These are phyloP conservation scores for Hoplodrina blanda DNA, from an alignment of 2,888 invertebrate species.

Conservation along the genomic window DNA sequence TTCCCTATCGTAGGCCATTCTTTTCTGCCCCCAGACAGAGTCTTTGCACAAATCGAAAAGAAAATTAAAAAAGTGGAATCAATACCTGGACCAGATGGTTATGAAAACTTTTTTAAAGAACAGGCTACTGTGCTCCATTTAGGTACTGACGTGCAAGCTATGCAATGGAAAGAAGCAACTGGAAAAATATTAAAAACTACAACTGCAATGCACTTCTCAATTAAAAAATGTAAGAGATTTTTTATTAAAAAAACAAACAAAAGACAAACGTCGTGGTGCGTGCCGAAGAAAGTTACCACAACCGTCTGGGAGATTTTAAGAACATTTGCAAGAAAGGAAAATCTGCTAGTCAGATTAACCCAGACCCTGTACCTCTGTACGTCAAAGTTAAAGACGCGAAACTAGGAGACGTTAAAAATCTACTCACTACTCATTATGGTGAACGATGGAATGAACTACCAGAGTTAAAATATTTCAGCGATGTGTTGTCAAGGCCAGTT, in stretches of 20 bases:
- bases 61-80: no score
- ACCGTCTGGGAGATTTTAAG: conserved; percentile 31
- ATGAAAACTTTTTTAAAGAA: no score
- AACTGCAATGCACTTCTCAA: no score
- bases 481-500: conserved; percentile 42
- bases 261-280: no score
- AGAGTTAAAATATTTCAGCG: conserved; percentile 42
- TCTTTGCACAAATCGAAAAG: no score
- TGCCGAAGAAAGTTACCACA: conserved; percentile 41
- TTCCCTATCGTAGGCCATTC: conserved; percentile 61
- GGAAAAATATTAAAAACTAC: no score
- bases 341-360: conserved; percentile 44
- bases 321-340: conserved; percentile 49
- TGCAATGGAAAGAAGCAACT: no score
- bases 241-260: no score
- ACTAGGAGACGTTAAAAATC: conserved; percentile 41
- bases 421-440: conserved; percentile 29
- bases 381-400: conserved; percentile 43
- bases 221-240: no score
- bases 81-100: no score
- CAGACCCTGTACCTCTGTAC: conserved; percentile 33
- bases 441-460: conserved; percentile 36
- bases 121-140: no score
- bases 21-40: conserved; percentile 58
- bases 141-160: no score